These are phyloP conservation scores for Limnothrissa miodon DNA, from an alignment of 2,113 vertebrate species.

Conservation along the genomic window DNA sequence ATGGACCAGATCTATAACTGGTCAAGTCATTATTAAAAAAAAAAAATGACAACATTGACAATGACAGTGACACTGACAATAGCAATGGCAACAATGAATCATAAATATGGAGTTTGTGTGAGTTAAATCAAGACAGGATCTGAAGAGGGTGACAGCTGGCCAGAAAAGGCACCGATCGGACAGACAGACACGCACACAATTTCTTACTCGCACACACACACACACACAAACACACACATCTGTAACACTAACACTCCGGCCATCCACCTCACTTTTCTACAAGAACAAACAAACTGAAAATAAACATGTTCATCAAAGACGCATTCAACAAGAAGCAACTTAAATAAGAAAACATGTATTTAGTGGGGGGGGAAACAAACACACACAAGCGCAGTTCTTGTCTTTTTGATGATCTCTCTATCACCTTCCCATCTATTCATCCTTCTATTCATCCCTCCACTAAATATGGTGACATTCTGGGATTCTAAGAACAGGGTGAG, in stretches of 20 bases:
- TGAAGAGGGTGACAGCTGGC: slow-evolving; percentile 22
- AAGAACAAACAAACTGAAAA: neutral
- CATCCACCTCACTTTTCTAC: neutral
- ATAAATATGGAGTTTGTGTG: slow-evolving; percentile 10
- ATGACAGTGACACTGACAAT: neutral
- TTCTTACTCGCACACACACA: neutral
- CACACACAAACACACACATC: neutral
- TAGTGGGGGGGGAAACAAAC: too few species aligned
- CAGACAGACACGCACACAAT: slow-evolving; percentile 26
- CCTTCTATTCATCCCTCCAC: slow-evolving; percentile 17
- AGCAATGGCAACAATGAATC: neutral
- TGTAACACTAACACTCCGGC: slow-evolving; percentile 12
- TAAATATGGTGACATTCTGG: neutral
- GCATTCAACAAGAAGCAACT: slow-evolving; percentile 14
- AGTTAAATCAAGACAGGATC: neutral
- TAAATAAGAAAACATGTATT: slow-evolving; percentile 2
- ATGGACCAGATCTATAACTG: neutral
- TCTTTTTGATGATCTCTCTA: neutral
- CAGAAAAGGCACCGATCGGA: slow-evolving; percentile 19
- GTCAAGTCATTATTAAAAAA: neutral
- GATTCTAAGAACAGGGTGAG: slow-evolving; percentile 33
- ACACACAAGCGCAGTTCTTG: neutral
- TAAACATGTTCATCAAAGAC: neutral
- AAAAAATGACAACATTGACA: neutral
- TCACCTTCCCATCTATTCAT: slow-evolving; percentile 19